A percentile compares a stretch with the other conserved stretches of the same genome.
phyloP scores from a whole-genome alignment of 2,797 vertebrate species.

The Centropyge bicolor region DNA sequence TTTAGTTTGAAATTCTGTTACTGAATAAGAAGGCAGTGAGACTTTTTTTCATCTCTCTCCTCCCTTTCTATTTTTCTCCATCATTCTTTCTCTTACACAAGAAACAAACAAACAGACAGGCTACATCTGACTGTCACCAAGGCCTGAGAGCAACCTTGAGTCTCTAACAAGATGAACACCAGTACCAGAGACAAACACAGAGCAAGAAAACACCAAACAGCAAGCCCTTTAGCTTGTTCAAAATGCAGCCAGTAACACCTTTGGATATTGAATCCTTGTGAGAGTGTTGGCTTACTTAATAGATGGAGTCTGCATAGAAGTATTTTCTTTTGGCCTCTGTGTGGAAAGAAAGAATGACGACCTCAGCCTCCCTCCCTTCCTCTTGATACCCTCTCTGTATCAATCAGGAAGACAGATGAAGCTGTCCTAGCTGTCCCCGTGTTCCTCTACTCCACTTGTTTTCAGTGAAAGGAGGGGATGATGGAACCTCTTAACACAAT shows the following conservation, averaged over 20 bases:
- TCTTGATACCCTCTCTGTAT: constrained; percentile 52
- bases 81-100: constrained; percentile 15
- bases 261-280: constrained; percentile 24
- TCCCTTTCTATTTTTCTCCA: constrained; percentile 5
- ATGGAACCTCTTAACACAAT: constrained; percentile 46
- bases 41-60: not conserved
- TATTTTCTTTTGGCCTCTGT: constrained; percentile 40
- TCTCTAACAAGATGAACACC: constrained; percentile 52
- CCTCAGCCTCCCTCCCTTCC: constrained; percentile 47
- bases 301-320: constrained; percentile 35
- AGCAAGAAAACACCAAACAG: constrained; percentile 31
- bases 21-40: constrained; percentile 27
- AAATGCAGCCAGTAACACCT: constrained; percentile 23
- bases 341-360: constrained; percentile 39
- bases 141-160: constrained; percentile 47
- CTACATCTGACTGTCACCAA: constrained; percentile 54
- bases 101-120: not conserved
- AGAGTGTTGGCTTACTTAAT: constrained; percentile 39
- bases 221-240: constrained; percentile 24
- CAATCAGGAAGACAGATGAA: constrained; percentile 71
- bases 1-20: constrained; percentile 28
- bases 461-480: constrained; percentile 54
- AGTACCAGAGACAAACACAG: constrained; percentile 41
- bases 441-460: constrained; percentile 53
- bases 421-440: constrained; percentile 55